Conservation (phyloP, 2,797 vertebrate genomes). For the Rhinichthys osculus region DNA sequence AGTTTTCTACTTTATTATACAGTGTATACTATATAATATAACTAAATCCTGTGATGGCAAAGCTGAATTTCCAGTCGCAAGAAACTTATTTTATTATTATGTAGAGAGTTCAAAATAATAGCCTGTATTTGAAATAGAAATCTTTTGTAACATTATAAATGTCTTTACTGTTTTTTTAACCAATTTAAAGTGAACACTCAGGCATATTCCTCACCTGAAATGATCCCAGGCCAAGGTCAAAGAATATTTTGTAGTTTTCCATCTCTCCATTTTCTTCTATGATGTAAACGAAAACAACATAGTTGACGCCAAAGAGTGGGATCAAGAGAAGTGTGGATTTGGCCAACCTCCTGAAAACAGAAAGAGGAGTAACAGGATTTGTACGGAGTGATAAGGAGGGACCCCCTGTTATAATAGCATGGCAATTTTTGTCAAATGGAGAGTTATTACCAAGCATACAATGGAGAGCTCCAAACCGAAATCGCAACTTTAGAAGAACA, state of each 20-base stretch:
- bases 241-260: constrained; percentile 85
- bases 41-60: background rate
- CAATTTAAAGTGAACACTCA: background rate
- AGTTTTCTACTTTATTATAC: background rate
- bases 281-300: constrained; percentile 88
- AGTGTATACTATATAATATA: background rate
- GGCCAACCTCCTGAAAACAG: constrained; percentile 84
- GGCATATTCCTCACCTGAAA: constrained; percentile 84
- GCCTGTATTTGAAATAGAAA: background rate
- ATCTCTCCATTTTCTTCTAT: constrained; percentile 74
- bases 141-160: background rate
- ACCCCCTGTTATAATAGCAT: background rate
- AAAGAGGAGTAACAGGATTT: constrained; percentile 30
- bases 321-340: constrained; percentile 94
- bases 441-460: background rate
- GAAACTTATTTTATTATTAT: background rate
- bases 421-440: background rate
- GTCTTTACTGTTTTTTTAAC: background rate
- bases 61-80: background rate
- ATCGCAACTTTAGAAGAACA: constrained; percentile 16
- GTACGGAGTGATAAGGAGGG: background rate
- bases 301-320: constrained; percentile 92
- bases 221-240: constrained; percentile 89
- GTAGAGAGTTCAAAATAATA: background rate
- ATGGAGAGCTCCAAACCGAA: background rate